These are phyloP conservation scores for Todiramphus chloris DNA, from an alignment of 2,113 vertebrate genomes.

Conservation along the genomic window DNA sequence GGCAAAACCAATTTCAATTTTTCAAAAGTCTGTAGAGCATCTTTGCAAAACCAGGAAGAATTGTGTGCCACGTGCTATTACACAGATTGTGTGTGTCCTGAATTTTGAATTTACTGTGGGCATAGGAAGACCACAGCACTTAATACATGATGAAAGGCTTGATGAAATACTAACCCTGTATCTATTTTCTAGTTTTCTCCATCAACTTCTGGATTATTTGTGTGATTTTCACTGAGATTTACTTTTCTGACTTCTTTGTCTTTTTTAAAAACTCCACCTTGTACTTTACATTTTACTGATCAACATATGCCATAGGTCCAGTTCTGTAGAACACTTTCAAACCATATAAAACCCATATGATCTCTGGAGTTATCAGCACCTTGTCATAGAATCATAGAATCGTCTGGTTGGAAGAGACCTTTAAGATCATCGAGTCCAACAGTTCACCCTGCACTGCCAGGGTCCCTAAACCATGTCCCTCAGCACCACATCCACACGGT, in stretches of 20 bases:
- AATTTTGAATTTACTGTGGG: neutral
- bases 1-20: neutral
- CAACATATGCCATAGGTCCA: neutral
- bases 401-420: too few relatives aligned
- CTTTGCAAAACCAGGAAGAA: neutral
- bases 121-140: neutral
- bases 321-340: neutral
- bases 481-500: too few relatives aligned
- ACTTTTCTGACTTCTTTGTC: neutral
- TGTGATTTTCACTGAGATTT: neutral
- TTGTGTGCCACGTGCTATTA: neutral
- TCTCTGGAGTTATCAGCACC: neutral
- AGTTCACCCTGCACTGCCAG: too few relatives aligned
- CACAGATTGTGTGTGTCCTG: neutral
- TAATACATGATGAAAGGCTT: neutral
- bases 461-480: too few relatives aligned
- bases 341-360: neutral
- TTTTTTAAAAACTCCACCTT: neutral
- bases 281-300: neutral
- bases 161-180: neutral
- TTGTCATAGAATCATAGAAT: neutral
- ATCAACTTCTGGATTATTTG: neutral
- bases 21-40: neutral
- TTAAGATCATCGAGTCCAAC: too few relatives aligned
- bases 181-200: neutral